Base-by-base conservation (phyloP, 2,888 invertebrate genomes). In the Rutpela maculata region DNA sequence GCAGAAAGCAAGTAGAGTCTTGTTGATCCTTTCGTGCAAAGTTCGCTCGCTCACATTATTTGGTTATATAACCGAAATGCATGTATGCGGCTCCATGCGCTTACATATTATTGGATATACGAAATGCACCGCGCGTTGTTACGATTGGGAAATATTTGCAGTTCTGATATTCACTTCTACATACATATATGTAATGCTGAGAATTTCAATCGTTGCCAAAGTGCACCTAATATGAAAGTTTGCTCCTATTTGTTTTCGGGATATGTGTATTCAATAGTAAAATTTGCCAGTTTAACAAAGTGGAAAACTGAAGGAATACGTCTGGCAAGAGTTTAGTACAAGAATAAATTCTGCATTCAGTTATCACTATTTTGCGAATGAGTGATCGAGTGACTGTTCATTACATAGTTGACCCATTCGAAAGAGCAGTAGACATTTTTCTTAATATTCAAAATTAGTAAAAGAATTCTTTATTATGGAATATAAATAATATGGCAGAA, bases 131-230 rank as follows among this genome's bases (percentile, higher is more conserved):
- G 56, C 73, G 56, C 69, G 60, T 69, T 62, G 73, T 72, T 76
- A 76, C 68, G 62, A 76, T 76, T 74, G 66, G 75, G 65, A 75
- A 78, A 78, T 78, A 78, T 78, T 78, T 78, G 78, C 78, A 57
- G 68, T 72, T 72, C 72, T 75, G 75, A 78, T 75, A 75, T 71
- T 75, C 78, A 78, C 75, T 70, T 66, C 73, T 72, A 66, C 57
- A 71, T 71, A 50, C 66, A 70, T 72, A 72, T 59, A 68, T 59
- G 77, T 75, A 69, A 78, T 71, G 71, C 18, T 57, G 74, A 50
- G 74, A 70, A 75, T 75, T 74, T 74, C 74, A 66, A 78, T 75
- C 75, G 77, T 17, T 66, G 67, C 68, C 31, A 73, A 73, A 72
- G 35, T 65, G 56, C 50, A 71, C 38, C 50, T 55, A 65, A 71